Percentiles rank a stretch among this genome's conserved stretches.
Conservation (phyloP, 2,113 vertebrate genomes). For the Mobula birostris region DNA sequence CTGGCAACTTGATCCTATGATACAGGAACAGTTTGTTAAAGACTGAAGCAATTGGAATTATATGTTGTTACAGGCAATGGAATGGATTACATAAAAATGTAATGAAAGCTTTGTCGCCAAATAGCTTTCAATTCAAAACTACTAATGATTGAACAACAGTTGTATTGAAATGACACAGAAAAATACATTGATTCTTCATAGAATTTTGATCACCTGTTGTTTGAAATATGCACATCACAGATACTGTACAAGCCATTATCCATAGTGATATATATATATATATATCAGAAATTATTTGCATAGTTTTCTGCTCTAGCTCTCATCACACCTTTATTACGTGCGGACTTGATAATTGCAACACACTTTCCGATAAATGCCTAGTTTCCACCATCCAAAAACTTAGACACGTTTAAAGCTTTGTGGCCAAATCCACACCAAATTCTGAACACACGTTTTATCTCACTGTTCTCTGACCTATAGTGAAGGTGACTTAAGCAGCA, state of each 20-base stretch:
- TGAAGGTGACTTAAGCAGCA: too few relatives aligned
- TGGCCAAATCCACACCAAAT: too few relatives aligned
- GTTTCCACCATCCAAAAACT: too few relatives aligned
- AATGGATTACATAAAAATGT: constrained; percentile 48
- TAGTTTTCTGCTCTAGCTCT: neutral
- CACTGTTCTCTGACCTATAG: too few relatives aligned
- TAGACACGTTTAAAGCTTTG: too few relatives aligned
- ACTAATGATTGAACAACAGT: neutral
- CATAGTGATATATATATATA: neutral
- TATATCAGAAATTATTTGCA: neutral
- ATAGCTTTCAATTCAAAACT: neutral
- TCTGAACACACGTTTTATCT: too few relatives aligned
- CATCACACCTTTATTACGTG: too few relatives aligned
- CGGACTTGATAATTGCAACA: too few relatives aligned
- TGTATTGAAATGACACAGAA: too few relatives aligned
- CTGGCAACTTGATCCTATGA: constrained; percentile 77
- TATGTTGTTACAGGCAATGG: constrained; percentile 51
- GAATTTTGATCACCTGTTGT: neutral
- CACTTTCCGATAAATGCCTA: too few relatives aligned
- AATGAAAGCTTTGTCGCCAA: constrained; percentile 37
- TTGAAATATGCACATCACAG: neutral
- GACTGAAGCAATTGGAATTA: neutral
- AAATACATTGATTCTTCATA: neutral
- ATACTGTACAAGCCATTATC: neutral
- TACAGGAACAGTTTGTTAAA: constrained; percentile 50